Base-by-base conservation (phyloP, 2,113 vertebrate species). In the Sisor rabdophorus region DNA sequence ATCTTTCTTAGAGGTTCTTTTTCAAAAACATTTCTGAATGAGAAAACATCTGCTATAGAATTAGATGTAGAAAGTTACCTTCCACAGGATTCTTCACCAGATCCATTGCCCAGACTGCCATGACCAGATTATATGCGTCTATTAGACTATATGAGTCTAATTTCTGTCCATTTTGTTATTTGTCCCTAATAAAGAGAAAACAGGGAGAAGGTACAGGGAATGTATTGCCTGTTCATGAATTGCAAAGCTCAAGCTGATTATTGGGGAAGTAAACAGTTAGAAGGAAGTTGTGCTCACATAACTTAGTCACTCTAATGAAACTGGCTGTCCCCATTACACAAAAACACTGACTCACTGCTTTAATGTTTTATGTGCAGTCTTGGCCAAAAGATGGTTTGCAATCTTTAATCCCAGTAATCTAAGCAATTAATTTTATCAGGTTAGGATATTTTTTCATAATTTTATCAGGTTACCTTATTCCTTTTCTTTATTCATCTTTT, bases 241-340 rank as follows among this genome's bases (percentile, higher is more conserved):
- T 44, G 55, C 24, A 77, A 78, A 65, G 52, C 56, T 75, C 52
- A 76, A 71, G 52, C 50, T 79, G 65, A 26, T 75, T 78, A 65
- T 54, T 75, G 70, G 59, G 15, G 32, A 26, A 58, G 28, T 59
- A 72, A 56, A 50, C 73, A n/a, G 36, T 73, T 71, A 54, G 80
- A 63, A 82, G 73, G 73, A 72, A 82, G 77, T 59, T 20, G 67
- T 52, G 68, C 15, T 68, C 60, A 68, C 77, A 72, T 20, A 26
- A 59, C 54, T 24, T 54, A 67, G 77, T 82, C 60, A 68, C 69
- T 82, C 59, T 82, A 60, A 79, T 55, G 53, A 67, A 68, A 73
- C 73, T 55, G 61, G 44, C 73, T 61, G 58, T 58, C 47, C 54
- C 40, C 19, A 22, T 71, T 30, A 56, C 48, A 58, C 61, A 61